Base-by-base conservation (phyloP, 1,140 invertebrate species). In the Hyles euphorbiae region DNA sequence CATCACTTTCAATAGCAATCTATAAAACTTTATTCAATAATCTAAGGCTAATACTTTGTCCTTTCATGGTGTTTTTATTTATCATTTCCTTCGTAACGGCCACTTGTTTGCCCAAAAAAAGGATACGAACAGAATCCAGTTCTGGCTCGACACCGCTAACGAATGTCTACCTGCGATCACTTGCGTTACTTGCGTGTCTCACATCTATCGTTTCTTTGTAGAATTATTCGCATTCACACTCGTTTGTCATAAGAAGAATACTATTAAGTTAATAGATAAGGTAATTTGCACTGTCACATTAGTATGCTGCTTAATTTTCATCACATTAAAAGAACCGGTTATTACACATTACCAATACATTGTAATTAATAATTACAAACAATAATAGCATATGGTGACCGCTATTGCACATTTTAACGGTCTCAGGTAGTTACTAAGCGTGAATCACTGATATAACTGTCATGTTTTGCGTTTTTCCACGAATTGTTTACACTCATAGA, bases 361-460 rank as follows among this genome's bases (percentile, higher is more conserved):
- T n/a, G 10, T 47, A 11, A 47, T 47, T 47, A 8, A 40, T 40
- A 3, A 47, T 47, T 47, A 47, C 10, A 6, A 6, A 47, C 46
- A 47, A 47, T 8, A 8, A 47, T 47, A 47, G 12, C 3, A 22
- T 47, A 5, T 22, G 11, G 50, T 12, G 52, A 49, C 55, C 64
- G 70, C 76, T 70, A 71, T 58, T 64, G 54, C 65, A 67, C 65
- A 73, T 65, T 72, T 77, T 86, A 86, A 88, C 85, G 85, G 85
- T 84, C 69, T 67, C 70, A 71, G 74, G 71, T 82, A 75, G 72
- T 72, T 64, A 72, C 70, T 50, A 68, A 65, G 70, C 67, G 77
- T 85, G 82, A 85, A 78, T 85, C 84, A 87, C 67, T 76, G 71
- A 76, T 76, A 79, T 83, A 85, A 87, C 82, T 87, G 82, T 85